A percentile compares a stretch with the other conserved stretches of the same genome.
These are phyloP conservation scores for Copsychus sechellarum DNA, from an alignment of 2,113 vertebrate species.

Conservation along the genomic window DNA sequence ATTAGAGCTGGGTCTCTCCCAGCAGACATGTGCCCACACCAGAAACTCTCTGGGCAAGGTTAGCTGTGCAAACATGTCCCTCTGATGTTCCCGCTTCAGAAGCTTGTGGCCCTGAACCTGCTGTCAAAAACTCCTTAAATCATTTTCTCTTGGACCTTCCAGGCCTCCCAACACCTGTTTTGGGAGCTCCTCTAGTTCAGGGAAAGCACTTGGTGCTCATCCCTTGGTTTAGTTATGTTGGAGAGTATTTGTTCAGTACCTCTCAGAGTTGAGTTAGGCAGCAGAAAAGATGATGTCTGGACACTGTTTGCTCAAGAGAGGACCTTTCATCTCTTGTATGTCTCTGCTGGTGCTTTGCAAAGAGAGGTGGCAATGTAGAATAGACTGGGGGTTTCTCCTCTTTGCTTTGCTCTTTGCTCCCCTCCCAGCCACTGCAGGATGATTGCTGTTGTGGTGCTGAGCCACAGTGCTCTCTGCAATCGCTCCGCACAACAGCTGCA, in stretches of 20 bases:
- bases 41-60: not conserved
- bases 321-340: not conserved
- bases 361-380: fast-evolving
- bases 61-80: not conserved
- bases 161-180: not conserved
- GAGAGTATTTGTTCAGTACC: not conserved
- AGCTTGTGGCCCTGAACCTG: fast-evolving
- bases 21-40: fast-evolving
- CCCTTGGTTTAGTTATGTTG: not conserved
- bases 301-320: not conserved
- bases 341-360: not conserved
- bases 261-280: not conserved
- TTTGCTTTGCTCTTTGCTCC: not conserved
- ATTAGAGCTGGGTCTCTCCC: not conserved
- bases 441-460: not conserved
- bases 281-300: not conserved
- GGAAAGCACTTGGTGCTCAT: not conserved
- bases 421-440: not conserved
- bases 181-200: not conserved
- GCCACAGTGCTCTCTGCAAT: not conserved
- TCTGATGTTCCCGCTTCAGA: not conserved
- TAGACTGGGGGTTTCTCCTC: not conserved
- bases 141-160: not conserved
- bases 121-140: not conserved
- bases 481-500: not conserved